Base-by-base conservation (phyloP, 2,113 vertebrate species). In the Dipodomys ordii region DNA sequence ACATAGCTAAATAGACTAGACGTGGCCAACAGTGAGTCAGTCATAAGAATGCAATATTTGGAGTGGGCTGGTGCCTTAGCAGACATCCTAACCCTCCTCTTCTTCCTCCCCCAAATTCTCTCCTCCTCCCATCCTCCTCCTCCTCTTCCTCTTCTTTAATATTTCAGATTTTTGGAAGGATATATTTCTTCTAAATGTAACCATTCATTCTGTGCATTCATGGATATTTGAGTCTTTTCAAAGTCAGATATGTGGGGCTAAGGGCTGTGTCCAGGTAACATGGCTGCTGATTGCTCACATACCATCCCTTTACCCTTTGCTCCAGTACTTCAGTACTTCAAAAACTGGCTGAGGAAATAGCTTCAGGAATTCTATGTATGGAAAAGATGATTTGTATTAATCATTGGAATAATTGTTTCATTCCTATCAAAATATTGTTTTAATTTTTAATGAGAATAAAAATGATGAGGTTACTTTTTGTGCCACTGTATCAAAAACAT, bases 361-460 rank as follows among this genome's bases (percentile, higher is more conserved):
- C 23, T 91, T 85, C 39, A 80, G 46, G 72, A 93, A 77, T 81
- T 25, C 4, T 91, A 35, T 27, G 68, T 53, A 80, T 80, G 57
- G 25, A 93, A 94, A 96, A 87, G 82, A 30, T 25, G 46, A 79
- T 88, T 90, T 68, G 13, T 62, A 18, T 64, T 88, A 46, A 83
- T 93, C 22, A n/a, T 79, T 96, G 85, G 11, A 23, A 62, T 84
- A 73, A 92, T 76, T 84, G 28, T 35, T 94, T 83, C 28, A n/a
- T 93, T 86, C 67, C 57, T 46, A 30, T 89, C 74, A 83, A 95
- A 93, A 83, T 77, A 30, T 32, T 82, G 25, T 88, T 90, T 91
- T 65, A 65, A 82, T 91, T 11, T 88, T 87, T 76, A 79, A 91
- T 57, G 73, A 15, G 71, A 90, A 79, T 27, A 84, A 12, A 92